Evolutionary conservation across 2,888 invertebrate genomes (phyloP).

Genomic region (Meiosimyza decipiens): DNA sequence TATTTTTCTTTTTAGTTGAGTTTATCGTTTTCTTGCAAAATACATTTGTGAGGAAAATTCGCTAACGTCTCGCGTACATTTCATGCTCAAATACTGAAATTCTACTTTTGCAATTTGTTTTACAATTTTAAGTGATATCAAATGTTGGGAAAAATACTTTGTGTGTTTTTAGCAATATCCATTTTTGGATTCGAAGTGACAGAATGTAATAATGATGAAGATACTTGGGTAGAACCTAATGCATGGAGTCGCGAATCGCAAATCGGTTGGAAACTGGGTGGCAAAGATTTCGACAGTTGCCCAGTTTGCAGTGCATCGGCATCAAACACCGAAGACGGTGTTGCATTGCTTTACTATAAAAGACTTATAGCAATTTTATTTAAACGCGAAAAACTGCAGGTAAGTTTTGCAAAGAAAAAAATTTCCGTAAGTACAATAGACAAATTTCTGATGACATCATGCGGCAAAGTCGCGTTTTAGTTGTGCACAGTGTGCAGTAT

Average conservation of each 20-base stretch:
- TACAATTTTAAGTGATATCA: background rate
- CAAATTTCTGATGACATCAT: conserved; percentile 29
- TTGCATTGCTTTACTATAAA: conserved; percentile 55
- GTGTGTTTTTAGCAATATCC: background rate
- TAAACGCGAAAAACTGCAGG: conserved; percentile 49
- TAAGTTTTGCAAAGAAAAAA: conserved; percentile 40
- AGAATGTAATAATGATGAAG: conserved; percentile 36
- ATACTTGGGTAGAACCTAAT: conserved; percentile 47
- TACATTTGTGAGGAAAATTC: no score
- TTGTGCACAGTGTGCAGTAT: no score
- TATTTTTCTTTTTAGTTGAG: no score
- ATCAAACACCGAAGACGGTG: conserved; percentile 46
- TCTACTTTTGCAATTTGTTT: no score
- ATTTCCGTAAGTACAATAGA: background rate
- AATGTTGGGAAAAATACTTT: conserved; percentile 15
- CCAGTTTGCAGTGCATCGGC: background rate
- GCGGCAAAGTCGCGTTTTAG: no score
- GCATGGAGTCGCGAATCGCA: conserved; percentile 44
- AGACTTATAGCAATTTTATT: conserved; percentile 56
- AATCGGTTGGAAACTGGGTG: background rate
- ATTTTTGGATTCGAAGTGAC: background rate
- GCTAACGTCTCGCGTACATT: no score
- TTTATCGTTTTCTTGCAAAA: no score
- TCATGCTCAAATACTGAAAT: no score
- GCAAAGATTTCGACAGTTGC: background rate